Percentiles rank a stretch among this genome's conserved stretches.
These are phyloP conservation scores for Allygus modestus DNA, from an alignment of 2,888 invertebrate genomes.

Conservation along the genomic window DNA sequence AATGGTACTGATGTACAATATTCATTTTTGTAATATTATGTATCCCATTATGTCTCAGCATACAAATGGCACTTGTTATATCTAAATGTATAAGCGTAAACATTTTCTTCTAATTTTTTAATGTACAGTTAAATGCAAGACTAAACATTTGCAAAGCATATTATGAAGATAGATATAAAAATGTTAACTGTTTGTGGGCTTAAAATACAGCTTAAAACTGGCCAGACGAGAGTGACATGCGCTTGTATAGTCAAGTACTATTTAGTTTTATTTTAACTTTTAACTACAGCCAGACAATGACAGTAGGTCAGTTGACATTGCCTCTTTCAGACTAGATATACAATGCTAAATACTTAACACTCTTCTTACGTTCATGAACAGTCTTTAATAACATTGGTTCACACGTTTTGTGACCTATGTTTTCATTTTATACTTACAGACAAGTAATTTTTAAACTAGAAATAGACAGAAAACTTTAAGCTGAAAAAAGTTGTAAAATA, in stretches of 20 bases:
- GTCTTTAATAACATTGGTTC: slow-evolving; percentile 72
- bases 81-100: slow-evolving; percentile 29
- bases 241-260: not conserved
- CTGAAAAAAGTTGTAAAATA: no score
- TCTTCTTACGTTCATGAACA: not conserved
- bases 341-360: not conserved
- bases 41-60: no score
- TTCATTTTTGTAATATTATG: no score
- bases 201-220: not conserved
- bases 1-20: no score
- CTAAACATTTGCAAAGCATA: not conserved
- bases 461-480: no score
- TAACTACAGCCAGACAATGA: not conserved
- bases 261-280: not conserved
- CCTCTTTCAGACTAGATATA: slow-evolving; percentile 19
- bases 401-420: not conserved
- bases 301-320: not conserved
- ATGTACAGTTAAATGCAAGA: not conserved
- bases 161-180: not conserved
- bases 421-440: no score
- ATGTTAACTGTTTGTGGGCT: not conserved
- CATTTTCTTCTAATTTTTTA: not conserved
- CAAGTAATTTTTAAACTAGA: no score
- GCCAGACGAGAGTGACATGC: not conserved
- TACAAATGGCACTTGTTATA: not conserved